These are phyloP conservation scores for Rhodeus uyekii DNA, from an alignment of 2,797 vertebrate species.

Conservation along the genomic window DNA sequence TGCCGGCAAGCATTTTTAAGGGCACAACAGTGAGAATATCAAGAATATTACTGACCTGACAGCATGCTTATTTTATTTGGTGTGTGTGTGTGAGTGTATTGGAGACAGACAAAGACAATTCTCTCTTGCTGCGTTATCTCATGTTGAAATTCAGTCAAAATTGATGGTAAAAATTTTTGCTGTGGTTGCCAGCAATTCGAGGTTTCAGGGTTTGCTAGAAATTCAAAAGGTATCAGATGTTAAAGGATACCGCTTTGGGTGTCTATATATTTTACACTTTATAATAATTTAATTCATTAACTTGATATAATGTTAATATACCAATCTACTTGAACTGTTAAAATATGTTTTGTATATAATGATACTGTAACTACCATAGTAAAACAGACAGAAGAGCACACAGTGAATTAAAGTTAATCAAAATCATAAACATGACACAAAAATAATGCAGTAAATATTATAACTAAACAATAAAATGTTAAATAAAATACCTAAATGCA, in stretches of 20 bases:
- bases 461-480: not conserved
- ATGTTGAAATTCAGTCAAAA: not conserved
- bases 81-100: not conserved
- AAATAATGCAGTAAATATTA: not conserved
- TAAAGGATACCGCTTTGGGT: not conserved
- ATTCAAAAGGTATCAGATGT: not conserved
- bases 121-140: not conserved
- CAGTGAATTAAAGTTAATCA: not conserved
- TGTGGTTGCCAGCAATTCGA: not conserved
- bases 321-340: not conserved
- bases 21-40: conserved; percentile 49
- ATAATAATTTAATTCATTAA: not conserved
- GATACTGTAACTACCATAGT: not conserved
- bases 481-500: not conserved
- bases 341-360: not conserved
- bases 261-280: not conserved
- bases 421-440: no score
- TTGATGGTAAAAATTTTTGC: not conserved
- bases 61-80: conserved; percentile 7
- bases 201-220: no score
- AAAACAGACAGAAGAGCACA: not conserved
- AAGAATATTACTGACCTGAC: conserved; percentile 28
- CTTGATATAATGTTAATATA: not conserved
- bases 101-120: conserved; percentile 28
- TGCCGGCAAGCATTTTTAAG: conserved; percentile 38